Percentiles rank a stretch among this genome's conserved stretches.
phyloP scores from a whole-genome alignment of 2,888 invertebrate species.

The Spisula solida region DNA sequence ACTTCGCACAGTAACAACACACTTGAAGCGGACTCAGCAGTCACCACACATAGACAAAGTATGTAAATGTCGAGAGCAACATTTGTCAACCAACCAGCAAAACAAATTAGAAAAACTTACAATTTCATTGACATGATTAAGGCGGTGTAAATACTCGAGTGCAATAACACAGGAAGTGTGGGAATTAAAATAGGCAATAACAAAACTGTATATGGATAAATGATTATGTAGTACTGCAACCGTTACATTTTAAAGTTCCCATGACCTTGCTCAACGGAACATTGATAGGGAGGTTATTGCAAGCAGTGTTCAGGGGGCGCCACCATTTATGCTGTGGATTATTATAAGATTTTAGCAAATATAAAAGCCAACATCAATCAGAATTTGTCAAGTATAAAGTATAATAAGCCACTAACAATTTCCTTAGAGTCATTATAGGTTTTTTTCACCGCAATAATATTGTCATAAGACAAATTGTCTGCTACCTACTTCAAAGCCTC shows the following conservation, averaged over 20 bases:
- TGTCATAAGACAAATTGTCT: background rate
- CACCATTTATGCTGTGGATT: background rate
- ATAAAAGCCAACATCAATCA: background rate
- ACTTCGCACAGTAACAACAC: background rate
- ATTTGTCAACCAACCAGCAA: background rate
- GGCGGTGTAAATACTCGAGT: background rate
- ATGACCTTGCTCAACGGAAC: background rate
- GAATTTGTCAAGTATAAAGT: background rate
- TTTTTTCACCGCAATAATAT: constrained; percentile 1
- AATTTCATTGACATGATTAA: background rate
- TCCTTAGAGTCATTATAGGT: background rate
- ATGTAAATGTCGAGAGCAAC: background rate
- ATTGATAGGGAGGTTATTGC: background rate
- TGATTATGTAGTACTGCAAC: background rate
- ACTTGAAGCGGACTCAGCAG: background rate
- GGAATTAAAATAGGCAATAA: background rate
- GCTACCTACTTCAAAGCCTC: background rate
- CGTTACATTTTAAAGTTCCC: background rate
- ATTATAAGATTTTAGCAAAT: background rate
- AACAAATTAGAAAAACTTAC: background rate
- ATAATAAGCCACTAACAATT: background rate
- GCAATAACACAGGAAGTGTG: background rate
- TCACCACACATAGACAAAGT: background rate
- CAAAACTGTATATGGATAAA: background rate
- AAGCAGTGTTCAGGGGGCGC: background rate